Percentiles rank a stretch among this genome's conserved stretches.
These are phyloP conservation scores for Gobionotothen gibberifrons DNA, from an alignment of 2,797 vertebrate species.

Conservation along the genomic window DNA sequence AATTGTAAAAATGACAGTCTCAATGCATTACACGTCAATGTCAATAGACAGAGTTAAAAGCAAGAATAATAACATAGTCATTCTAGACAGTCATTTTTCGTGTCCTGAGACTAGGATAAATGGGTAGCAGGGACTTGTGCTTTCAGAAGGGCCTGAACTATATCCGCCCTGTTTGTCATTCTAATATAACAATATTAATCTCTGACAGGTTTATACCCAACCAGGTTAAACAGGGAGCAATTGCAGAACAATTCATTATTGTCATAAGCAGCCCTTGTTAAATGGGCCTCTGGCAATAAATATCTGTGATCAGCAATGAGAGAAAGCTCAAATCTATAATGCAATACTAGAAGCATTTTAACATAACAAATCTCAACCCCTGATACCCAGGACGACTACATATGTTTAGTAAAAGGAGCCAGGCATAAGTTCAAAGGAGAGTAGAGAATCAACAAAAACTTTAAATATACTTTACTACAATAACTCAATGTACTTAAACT, in stretches of 20 bases:
- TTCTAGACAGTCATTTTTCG: background rate
- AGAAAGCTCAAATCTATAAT: constrained; percentile 71
- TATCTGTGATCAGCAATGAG: constrained; percentile 80
- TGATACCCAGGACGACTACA: background rate
- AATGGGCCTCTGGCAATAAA: constrained; percentile 85
- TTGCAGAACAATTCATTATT: constrained; percentile 81
- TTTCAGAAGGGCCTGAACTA: constrained; percentile 54
- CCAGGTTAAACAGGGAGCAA: constrained; percentile 78
- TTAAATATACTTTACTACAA: constrained; percentile 2
- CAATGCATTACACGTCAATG: background rate
- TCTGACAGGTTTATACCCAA: constrained; percentile 78
- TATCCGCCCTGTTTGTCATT: constrained; percentile 69
- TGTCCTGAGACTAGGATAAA: constrained; percentile 8
- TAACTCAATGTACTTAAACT: constrained; percentile 6
- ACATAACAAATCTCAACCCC: constrained; percentile 72
- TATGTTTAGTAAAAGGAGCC: background rate
- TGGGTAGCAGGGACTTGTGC: constrained; percentile 27
- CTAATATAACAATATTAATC: constrained; percentile 73
- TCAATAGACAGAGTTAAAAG: background rate
- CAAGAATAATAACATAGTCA: background rate
- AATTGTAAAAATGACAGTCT: background rate
- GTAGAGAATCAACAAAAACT: background rate
- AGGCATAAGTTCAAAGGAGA: background rate
- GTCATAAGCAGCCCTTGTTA: constrained; percentile 71
- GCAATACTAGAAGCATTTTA: constrained; percentile 78